Evolutionary conservation across 2,797 vertebrate species (phyloP), one percentile per base, ranked within the genome.

Genomic region (Cyprinodon diabolis): DNA sequence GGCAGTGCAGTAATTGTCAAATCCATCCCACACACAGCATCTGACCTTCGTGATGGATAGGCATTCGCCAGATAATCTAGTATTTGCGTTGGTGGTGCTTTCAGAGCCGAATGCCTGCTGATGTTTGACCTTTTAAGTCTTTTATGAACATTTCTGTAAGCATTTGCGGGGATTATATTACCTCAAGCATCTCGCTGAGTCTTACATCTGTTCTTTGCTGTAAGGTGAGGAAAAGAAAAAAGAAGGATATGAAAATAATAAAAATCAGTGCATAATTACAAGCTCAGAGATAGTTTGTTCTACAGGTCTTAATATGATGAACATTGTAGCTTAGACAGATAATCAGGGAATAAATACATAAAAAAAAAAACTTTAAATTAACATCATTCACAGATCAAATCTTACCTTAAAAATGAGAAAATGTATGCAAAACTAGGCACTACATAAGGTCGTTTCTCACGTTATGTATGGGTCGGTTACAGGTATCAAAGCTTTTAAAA

Each of bases 181-280:
- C 98, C 97, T 99, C 98, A 17, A 99, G 94, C 97, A 99, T 98
- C 92, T 99, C 98, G 79, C 97, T 99, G 89, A 99, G 95, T 73
- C 98, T 94, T 4, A 99, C 97, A 86, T 99, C 98, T 54, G 98
- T 99, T 91, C 98, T 96, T 99, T 99, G 98, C 98, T 99, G 90
- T 52, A 76, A 90, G 73, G 55, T 13, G 17, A 70, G 76, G 52
- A 83, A 71, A 15, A 72, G 60, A 65, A 66, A 23, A 75, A 52
- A 30, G 13, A 14, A 86, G 30, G 47, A 79, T 30, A 75, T 56
- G 13, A 76, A 76, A 9, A 55, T 65, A 74, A 66, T 72, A 12
- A 45, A 11, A n/a, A 74, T 54, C 14, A 79, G 47, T 8, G 37
- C 47, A 67, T 13, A 69, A 58, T 48, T 19, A 43, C n/a, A 4